Conservation (phyloP, 30 jellyfish, hydroid and myxozoan genomes). For the Aurelia aurita complex sp. Pacific region DNA sequence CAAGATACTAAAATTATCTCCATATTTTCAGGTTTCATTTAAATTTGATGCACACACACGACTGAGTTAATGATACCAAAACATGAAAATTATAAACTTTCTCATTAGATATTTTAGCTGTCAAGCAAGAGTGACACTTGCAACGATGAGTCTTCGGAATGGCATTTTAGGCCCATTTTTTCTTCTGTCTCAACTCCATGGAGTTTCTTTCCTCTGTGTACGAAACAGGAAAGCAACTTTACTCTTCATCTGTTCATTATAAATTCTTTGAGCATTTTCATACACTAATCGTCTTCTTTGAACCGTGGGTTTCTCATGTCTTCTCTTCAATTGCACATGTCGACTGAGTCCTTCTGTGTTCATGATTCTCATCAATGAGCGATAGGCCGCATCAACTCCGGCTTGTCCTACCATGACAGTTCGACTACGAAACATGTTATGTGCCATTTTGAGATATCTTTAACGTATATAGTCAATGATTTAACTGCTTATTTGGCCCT, state of each 20-base stretch:
- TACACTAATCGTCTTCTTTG: conserved; percentile 76
- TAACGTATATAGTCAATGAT: not conserved
- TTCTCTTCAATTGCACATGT: conserved; percentile 73
- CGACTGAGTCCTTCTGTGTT: conserved; percentile 77
- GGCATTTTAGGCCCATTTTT: too few species aligned
- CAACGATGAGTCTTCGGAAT: too few species aligned
- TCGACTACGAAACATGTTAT: conserved; percentile 80
- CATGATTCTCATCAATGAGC: conserved; percentile 71
- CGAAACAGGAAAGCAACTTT: conserved; percentile 69
- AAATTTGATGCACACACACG: too few species aligned
- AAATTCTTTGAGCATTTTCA: conserved; percentile 73
- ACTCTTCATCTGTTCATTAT: conserved; percentile 68
- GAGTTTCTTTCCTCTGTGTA: conserved; percentile 80
- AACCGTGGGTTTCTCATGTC: conserved; percentile 94
- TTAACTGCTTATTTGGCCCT: not conserved
- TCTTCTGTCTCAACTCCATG: conserved; percentile 80
- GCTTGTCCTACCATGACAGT: conserved; percentile 93
- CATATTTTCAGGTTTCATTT: too few species aligned
- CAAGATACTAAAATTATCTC: too few species aligned
- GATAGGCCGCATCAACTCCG: conserved; percentile 91
- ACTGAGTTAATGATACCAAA: too few species aligned
- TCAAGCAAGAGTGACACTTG: too few species aligned
- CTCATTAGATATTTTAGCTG: too few species aligned
- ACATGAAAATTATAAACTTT: too few species aligned
- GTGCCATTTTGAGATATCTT: conserved; percentile 68